These are phyloP conservation scores for Pristiophorus japonicus DNA, from an alignment of 2,113 vertebrate species.

Conservation along the genomic window DNA sequence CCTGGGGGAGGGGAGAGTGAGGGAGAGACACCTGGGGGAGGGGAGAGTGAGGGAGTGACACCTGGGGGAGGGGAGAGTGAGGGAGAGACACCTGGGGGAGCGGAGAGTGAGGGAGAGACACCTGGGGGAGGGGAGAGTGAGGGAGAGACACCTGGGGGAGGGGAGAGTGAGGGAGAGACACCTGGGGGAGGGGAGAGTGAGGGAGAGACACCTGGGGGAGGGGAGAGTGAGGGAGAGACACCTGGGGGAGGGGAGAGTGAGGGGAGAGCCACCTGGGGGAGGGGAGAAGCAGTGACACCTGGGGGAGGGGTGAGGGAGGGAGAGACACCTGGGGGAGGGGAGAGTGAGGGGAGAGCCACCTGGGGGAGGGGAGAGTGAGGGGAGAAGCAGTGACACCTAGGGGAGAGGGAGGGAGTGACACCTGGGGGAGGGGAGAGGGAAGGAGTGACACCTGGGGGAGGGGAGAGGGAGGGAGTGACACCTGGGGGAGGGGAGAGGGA, in stretches of 20 bases:
- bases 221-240: no score
- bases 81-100: background rate
- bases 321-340: background rate
- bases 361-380: no score
- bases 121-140: background rate
- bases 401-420: no score
- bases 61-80: background rate
- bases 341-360: no score
- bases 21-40: background rate
- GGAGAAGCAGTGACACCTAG: no score
- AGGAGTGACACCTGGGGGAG: background rate
- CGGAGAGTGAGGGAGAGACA: no score
- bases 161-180: background rate
- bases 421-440: no score
- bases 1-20: background rate
- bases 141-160: background rate
- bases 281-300: no score
- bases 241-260: no score
- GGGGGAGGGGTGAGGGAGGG: background rate
- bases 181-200: background rate
- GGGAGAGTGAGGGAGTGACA: background rate
- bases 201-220: no score
- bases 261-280: no score
- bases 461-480: background rate
- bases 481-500: background rate